Conservation (phyloP, 2,113 vertebrate species). For the Rhinopomastus cyanomelas region DNA sequence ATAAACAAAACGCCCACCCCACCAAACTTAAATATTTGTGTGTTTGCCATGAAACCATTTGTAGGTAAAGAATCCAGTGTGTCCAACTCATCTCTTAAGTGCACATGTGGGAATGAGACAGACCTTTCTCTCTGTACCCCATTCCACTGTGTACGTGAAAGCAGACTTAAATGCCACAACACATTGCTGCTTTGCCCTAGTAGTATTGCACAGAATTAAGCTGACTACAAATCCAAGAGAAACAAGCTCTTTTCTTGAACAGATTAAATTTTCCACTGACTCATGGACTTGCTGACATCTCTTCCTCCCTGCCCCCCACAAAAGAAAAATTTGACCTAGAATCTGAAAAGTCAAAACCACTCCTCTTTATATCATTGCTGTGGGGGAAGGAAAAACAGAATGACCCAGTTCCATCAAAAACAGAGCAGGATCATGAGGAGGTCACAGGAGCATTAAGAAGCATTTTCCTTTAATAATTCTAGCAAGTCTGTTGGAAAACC, state of each 20-base stretch:
- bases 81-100: not conserved
- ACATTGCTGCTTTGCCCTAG: not conserved
- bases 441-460: not conserved
- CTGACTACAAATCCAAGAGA: not conserved
- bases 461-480: not conserved
- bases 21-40: too few species aligned
- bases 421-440: not conserved
- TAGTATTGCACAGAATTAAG: not conserved
- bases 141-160: not conserved
- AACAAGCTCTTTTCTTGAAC: not conserved
- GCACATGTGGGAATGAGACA: fast-evolving
- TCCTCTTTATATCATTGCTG: not conserved
- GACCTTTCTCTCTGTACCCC: not conserved
- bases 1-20: fast-evolving
- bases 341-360: not conserved
- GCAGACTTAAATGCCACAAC: not conserved
- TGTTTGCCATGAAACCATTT: not conserved
- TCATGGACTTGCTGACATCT: not conserved
- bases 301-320: not conserved
- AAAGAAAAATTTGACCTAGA: not conserved
- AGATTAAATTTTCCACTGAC: not conserved
- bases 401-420: not conserved
- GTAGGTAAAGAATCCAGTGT: not conserved
- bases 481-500: not conserved
- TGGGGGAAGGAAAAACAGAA: not conserved